Percentiles rank a stretch among this genome's conserved stretches.
Conservation (phyloP, 2,888 invertebrate species). For the Lycaena phlaeas region DNA sequence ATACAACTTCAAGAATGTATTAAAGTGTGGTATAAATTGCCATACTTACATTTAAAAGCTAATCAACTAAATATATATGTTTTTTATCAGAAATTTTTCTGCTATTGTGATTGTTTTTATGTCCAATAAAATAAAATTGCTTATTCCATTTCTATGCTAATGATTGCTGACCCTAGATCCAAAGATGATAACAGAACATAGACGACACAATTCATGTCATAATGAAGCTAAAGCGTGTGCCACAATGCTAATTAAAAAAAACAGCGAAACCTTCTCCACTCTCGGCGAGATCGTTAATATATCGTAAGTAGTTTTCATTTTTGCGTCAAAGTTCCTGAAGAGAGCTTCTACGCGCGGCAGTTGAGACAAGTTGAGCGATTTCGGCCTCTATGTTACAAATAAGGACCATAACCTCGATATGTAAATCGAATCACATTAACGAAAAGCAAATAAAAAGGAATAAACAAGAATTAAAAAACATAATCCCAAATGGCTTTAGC, state of each 20-base stretch:
- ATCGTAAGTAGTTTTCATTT: conserved; percentile 53
- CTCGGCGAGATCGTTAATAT: conserved; percentile 56
- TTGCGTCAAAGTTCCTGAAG: conserved; percentile 56
- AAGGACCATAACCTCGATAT: conserved; percentile 35
- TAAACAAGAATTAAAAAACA: conserved; percentile 21
- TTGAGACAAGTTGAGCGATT: conserved; percentile 65
- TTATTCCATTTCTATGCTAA: not conserved
- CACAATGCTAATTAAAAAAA: conserved; percentile 23
- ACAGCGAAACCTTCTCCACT: conserved; percentile 48
- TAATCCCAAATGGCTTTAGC: not conserved
- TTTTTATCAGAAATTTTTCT: too few relatives aligned
- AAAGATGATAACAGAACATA: conserved; percentile 2
- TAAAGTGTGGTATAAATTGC: too few relatives aligned
- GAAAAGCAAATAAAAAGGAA: conserved; percentile 18
- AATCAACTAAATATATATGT: too few relatives aligned
- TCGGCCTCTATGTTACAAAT: conserved; percentile 50
- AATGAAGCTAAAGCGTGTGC: conserved; percentile 14
- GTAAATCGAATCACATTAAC: not conserved
- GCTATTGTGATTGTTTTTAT: too few relatives aligned
- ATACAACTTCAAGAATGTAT: too few relatives aligned
- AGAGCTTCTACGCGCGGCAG: conserved; percentile 58
- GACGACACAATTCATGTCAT: conserved; percentile 10
- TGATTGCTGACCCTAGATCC: not conserved
- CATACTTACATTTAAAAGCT: too few relatives aligned
- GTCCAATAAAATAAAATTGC: too few relatives aligned